Base-by-base conservation (phyloP, 2,797 vertebrate genomes). In the Gobionotothen gibberifrons region DNA sequence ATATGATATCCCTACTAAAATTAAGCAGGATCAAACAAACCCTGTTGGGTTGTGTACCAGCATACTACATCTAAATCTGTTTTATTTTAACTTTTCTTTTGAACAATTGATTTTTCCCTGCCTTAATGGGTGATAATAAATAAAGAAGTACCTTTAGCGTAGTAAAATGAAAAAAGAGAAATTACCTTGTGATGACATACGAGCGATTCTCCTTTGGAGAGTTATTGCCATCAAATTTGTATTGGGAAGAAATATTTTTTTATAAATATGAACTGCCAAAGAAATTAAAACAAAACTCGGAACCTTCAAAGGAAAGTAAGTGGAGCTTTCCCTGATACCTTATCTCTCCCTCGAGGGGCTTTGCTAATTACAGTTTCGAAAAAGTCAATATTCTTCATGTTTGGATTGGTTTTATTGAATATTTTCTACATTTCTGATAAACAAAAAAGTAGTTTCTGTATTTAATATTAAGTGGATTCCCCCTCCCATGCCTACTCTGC, bases 401-500 rank as follows among this genome's bases (percentile, higher is more conserved):
- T 73, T 57, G 29, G 43, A 1, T 65, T 26, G 17, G 22, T 65
- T 47, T 52, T 36, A 61, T 59, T 57, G 61, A 58, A 71, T 66
- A 66, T 70, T 42, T 80, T 47, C 61, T 10, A 9, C 44, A 59
- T 51, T 70, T 72, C 52, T 48, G 14, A 36, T 2, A 49, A 39
- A 51, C 4, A 3, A 9, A 36, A 58, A 62, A 60, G 3, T 16
- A 19, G 69, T 71, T 16, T 36, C 32, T 36, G 8, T 7, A 70
- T 87, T 83, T 79, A 80, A 84, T 78, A 87, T 86, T 77, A 87
- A 87, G 49, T 19, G 36, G 53, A 77, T 90, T 81, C 77, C 74
- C 81, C 74, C 52, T 72, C 52, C 78, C 74, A 49, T 74, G 47
- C 78, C 54, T 21, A 16, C 67, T 85, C 76, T 68, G 76, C 77